These are phyloP conservation scores for Halcyon senegalensis DNA, from an alignment of 2,113 vertebrate genomes.

Conservation along the genomic window DNA sequence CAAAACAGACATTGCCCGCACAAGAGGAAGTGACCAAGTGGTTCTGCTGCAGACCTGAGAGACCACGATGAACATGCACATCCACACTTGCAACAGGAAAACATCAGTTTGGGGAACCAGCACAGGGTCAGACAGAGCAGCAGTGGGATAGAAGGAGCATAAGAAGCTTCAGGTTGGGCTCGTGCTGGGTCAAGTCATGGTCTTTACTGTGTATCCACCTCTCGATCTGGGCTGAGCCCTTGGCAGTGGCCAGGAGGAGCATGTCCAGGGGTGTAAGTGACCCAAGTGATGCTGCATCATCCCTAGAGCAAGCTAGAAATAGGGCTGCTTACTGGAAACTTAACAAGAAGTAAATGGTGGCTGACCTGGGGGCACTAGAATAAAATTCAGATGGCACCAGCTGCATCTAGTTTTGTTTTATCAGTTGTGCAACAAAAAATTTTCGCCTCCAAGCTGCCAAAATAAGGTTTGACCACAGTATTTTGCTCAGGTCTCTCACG, in stretches of 20 bases:
- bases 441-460: neutral
- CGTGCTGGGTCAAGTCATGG: neutral
- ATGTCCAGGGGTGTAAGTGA: neutral
- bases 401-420: neutral
- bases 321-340: neutral
- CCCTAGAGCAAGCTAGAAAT: neutral
- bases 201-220: neutral
- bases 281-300: too few species aligned
- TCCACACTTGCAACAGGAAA: accelerated
- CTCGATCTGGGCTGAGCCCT: neutral
- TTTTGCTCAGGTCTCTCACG: neutral
- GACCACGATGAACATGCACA: neutral
- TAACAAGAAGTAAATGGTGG: neutral
- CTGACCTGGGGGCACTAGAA: neutral
- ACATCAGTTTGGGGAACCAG: neutral
- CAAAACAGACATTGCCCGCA: neutral
- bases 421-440: neutral
- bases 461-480: neutral
- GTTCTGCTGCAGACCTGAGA: neutral
- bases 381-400: neutral
- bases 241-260: too few species aligned
- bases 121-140: neutral
- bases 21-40: neutral
- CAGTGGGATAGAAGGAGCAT: neutral
- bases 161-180: neutral